Evolutionary conservation across 2,888 invertebrate genomes (phyloP), one percentile per base, ranked within the genome.

Genomic region (Ephialtes manifestator): DNA sequence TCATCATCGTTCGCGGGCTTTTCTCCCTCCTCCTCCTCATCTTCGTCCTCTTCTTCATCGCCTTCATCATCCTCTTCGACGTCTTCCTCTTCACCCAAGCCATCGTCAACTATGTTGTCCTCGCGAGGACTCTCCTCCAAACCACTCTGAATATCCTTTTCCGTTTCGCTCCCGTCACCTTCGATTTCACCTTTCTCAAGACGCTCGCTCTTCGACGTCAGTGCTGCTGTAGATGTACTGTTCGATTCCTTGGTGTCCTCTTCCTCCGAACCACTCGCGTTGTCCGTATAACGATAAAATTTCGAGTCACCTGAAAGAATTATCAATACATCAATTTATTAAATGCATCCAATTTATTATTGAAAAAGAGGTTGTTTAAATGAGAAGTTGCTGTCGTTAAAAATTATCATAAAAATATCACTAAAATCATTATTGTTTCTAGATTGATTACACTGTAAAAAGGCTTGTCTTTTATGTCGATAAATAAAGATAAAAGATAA

Each of bases 271-370:
- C 93, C 92, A 87, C 95, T 95, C 0, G 94, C 94, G 83, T 94
- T 94, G 79, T 95, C 94, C 76, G 92, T 92, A 86, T 95, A 95
- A 24, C 95, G 93, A 89, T 94, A 95, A 90, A 95, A 95, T 90
- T 95, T 95, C 31, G 94, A 92, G 55, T 89, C 89, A 72, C 91
- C 92, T 92, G 77, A 46, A 89, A 89, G 48, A 18, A 48, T 31
- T 63, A 28, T 20, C 89, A 87, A 81, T 43, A 58, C 39, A 20
- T 4, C 4, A 51, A 4, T 15, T 51, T 24, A 24, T 24, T 24
- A 24, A 24, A 24, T 7, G 18, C 48, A n/a, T n/a, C 1, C n/a
- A 51, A 7, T n/a, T 51, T 5, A 8, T 51, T 18, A 51, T 20
- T 11, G 4, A 58, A 24, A 11, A 24, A 10, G 39, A 8, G 39